Evolutionary conservation across 2,888 invertebrate genomes (phyloP).

Genomic region (Coelogynopora nodosa): DNA sequence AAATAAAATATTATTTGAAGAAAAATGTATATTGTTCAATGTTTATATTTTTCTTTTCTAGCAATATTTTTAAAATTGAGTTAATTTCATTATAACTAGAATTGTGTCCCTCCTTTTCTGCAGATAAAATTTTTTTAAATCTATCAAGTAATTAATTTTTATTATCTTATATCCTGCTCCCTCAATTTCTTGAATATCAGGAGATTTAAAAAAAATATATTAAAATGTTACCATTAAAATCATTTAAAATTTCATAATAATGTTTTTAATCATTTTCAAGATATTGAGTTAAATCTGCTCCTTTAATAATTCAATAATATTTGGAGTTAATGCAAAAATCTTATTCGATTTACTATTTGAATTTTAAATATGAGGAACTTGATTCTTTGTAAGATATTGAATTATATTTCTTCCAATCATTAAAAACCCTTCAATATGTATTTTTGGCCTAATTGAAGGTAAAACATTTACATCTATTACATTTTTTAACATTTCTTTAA

Average conservation of each 20-base stretch:
- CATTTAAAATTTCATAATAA: too few species aligned
- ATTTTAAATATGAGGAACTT: too few species aligned
- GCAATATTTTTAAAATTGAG: background rate
- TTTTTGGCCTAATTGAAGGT: background rate
- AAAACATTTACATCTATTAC: background rate
- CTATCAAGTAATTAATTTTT: background rate
- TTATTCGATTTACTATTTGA: too few species aligned
- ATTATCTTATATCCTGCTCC: background rate
- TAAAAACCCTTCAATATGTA: background rate
- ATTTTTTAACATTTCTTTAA: too few species aligned
- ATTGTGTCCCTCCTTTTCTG: background rate
- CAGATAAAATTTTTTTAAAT: background rate
- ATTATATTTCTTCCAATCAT: too few species aligned
- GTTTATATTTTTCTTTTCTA: background rate
- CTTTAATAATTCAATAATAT: too few species aligned
- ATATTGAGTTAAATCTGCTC: too few species aligned
- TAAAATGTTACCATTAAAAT: too few species aligned
- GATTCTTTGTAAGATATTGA: background rate
- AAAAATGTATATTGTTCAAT: background rate
- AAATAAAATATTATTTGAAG: background rate
- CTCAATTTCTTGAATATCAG: background rate
- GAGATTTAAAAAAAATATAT: too few species aligned
- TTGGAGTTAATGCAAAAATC: too few species aligned
- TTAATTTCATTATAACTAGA: background rate
- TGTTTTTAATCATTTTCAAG: too few species aligned